Base-by-base conservation (phyloP, 2,797 vertebrate species). In the Parauchenoglanis ngamensis region DNA sequence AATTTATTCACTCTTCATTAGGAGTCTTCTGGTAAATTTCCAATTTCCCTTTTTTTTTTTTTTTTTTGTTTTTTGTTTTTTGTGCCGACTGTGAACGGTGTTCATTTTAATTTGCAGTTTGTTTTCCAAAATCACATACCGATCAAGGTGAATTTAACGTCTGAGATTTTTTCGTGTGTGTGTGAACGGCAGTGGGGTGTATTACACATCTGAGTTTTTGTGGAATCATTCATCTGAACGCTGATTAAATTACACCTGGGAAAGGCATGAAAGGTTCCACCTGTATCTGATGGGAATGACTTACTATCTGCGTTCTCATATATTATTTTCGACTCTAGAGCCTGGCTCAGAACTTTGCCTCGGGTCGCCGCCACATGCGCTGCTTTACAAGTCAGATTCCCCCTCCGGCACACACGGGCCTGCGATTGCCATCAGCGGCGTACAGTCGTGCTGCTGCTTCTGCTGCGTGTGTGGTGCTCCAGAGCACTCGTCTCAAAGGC, bases 401-500 rank as follows among this genome's bases (percentile, higher is more conserved):
- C 75, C 72, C 76, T 87, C 89, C 85, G 40, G 89, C 90, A 79
- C 56, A 83, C 79, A 61, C 67, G 49, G 67, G 88, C 85, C 91
- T 92, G 92, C 73, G 89, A 91, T 92, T 92, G 75, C 88, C 87
- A 91, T 94, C 79, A 91, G 83, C 82, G 84, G 52, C 86, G 88
- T 90, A 85, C 88, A 61, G 84, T 93, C 88, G 88, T 88, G 81
- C 90, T 79, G 82, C 80, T 87, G 25, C 90, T 82, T 65, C 76
- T 88, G 12, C 85, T 72, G 46, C 84, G 89, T 70, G 89, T 93
- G 89, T 91, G 89, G 91, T 76, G 67, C 92, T 88, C 90, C 90
- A 85, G 85, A 81, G 90, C 52, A 88, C 83, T 78, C 72, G 63
- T 80, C 83, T 76, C 68, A 85, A 72, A 76, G 85, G 85, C 88